phyloP scores from a whole-genome alignment of 2,888 invertebrate species.

The Synanthedon andrenaeformis region DNA sequence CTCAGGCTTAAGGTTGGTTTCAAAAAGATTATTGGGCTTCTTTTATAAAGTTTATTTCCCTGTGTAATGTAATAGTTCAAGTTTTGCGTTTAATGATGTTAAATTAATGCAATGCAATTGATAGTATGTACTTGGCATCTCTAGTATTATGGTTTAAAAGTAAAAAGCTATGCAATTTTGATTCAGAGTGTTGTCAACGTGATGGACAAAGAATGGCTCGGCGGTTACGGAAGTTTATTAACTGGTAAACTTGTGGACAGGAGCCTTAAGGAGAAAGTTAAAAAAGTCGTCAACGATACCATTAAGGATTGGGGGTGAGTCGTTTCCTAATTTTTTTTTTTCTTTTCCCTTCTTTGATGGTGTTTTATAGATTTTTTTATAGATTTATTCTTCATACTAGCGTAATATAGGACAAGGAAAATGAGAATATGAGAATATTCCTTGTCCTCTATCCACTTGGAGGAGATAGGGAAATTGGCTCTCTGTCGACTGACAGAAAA shows the following conservation, averaged over 20 bases:
- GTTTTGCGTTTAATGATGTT: too few species aligned
- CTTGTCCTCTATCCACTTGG: too few species aligned
- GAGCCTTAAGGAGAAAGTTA: slow-evolving; percentile 45
- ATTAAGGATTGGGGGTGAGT: slow-evolving; percentile 60
- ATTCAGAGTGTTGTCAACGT: slow-evolving; percentile 68
- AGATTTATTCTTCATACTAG: background rate
- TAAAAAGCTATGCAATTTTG: too few species aligned
- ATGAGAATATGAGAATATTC: too few species aligned
- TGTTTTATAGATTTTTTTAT: background rate
- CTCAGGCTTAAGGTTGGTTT: slow-evolving; percentile 51
- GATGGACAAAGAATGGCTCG: slow-evolving; percentile 73
- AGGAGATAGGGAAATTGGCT: too few species aligned
- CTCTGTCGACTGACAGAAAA: too few species aligned
- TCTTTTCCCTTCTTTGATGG: background rate
- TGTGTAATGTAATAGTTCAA: too few species aligned
- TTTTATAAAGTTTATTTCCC: too few species aligned
- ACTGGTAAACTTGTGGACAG: slow-evolving; percentile 69
- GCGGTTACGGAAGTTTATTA: slow-evolving; percentile 73
- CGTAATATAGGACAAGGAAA: too few species aligned
- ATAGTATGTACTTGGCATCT: too few species aligned
- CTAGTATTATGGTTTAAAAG: background rate
- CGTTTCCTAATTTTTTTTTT: background rate
- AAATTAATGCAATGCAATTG: too few species aligned
- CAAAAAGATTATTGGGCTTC: too few species aligned
- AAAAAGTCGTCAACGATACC: slow-evolving; percentile 59